Conservation (phyloP, 1,140 invertebrate species). For the Drosophila virilis region DNA sequence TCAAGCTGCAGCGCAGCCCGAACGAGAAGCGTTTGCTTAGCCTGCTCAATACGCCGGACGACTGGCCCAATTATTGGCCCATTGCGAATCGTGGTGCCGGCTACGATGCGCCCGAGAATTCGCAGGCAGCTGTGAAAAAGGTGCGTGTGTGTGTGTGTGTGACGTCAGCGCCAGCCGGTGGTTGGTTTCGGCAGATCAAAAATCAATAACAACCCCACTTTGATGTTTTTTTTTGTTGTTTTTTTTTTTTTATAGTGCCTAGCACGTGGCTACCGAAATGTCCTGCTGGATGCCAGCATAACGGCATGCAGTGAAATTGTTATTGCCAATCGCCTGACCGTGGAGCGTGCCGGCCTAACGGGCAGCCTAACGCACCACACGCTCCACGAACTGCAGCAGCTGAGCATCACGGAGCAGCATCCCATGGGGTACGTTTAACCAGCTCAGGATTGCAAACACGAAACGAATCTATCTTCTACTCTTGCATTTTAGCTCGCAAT, state of each 20-base stretch:
- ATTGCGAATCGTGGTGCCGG: slow-evolving; percentile 78
- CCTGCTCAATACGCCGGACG: slow-evolving; percentile 60
- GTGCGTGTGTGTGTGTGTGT: slow-evolving; percentile 40
- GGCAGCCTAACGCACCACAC: slow-evolving; percentile 56
- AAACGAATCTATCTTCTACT: neutral
- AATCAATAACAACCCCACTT: slow-evolving; percentile 72
- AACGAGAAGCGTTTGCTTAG: slow-evolving; percentile 75
- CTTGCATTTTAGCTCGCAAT: slow-evolving; percentile 62
- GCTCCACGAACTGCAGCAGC: slow-evolving; percentile 68
- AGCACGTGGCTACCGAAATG: slow-evolving; percentile 77
- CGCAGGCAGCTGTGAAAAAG: slow-evolving; percentile 79
- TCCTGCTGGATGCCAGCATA: slow-evolving; percentile 75
- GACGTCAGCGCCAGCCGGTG: slow-evolving; percentile 43
- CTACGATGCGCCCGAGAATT: slow-evolving; percentile 83
- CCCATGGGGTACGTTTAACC: slow-evolving; percentile 70
- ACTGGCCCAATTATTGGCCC: slow-evolving; percentile 76
- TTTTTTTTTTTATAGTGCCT: slow-evolving; percentile 61
- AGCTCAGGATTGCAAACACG: no score
- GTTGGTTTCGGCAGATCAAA: slow-evolving; percentile 44
- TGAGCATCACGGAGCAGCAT: slow-evolving; percentile 78
- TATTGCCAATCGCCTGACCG: slow-evolving; percentile 69
- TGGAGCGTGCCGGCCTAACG: slow-evolving; percentile 59
- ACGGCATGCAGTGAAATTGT: slow-evolving; percentile 80
- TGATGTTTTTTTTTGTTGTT: no score
- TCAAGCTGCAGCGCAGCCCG: slow-evolving; percentile 76